Base-by-base conservation (phyloP, 2,113 vertebrate genomes). In the Pelusios castaneus region DNA sequence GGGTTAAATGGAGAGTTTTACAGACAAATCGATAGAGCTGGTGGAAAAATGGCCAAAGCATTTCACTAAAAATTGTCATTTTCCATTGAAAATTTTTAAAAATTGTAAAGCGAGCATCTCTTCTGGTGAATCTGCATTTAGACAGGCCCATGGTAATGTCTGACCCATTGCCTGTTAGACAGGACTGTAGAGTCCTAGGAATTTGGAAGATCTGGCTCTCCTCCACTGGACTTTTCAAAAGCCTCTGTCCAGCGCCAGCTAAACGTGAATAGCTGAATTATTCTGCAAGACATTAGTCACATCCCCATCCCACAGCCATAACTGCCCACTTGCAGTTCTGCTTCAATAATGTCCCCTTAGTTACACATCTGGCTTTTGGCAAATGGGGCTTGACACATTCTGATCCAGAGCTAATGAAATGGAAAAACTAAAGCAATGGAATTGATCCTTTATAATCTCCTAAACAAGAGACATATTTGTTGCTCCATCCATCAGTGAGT, bases 361-460 rank as follows among this genome's bases (percentile, higher is more conserved):
- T 96, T 93, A 84, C 25, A 83, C 49, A 58, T 89, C 91, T 94
- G 90, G 93, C 89, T 89, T 78, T 25, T 60, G 91, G 73, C 87
- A 95, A 96, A 81, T 58, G 58, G 81, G 58, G 81, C 89, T 82
- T 84, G 94, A 95, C 94, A 85, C 70, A 60, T 29, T 55, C 87
- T 80, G 96, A 95, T 93, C 93, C 91, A 78, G 78, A 0, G 81
- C 90, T 95, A 95, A 95, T 91, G 94, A 91, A 93, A 94, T 6
- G 2, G 41, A 73, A 85, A 89, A 95, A 97, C 95, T 97, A 96
- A 96, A 94, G 95, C 92, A 4, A 13, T 19, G 67, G 92, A 94
- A 96, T 95, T 96, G 96, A 96, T 96, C 95, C 96, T 82, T 96
- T 96, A 95, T 95, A 80, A 94, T 80, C 41, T 38, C 0, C 54